Base-by-base conservation (phyloP, 2,797 vertebrate genomes). In the Catamblyrhynchus diadema region DNA sequence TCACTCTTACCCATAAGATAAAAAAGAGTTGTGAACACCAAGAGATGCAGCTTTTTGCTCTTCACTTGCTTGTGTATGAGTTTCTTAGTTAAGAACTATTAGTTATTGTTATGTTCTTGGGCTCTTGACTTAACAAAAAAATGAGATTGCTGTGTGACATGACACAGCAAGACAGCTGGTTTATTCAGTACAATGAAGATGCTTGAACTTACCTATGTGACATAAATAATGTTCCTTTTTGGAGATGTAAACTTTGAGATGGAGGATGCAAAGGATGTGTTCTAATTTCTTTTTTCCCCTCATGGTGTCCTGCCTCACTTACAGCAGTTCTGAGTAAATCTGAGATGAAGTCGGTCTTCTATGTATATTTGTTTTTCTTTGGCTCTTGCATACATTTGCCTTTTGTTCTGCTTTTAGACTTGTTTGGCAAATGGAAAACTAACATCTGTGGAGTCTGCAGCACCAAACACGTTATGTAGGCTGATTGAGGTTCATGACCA, bases 331-430 rank as follows among this genome's bases (percentile, higher is more conserved):
- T 70, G 56, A 81, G 81, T 77, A 93, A 90, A 92, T 73, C 67
- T 57, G 48, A 87, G 48, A n/a, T 85, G 37, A 77, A 93, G 67
- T 32, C 0, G 1, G 35, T 50, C 51, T 93, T 90, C 88, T 73
- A 56, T 87, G 67, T 79, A 24, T 60, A 86, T 92, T 79, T 67
- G 33, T 74, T 86, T 94, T 41, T 48, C 42, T 94, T 88, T 75
- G 59, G 28, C 54, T 92, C 56, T 95, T 88, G 74, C 70, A 81
- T 91, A 70, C 32, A 25, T 83, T 51, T 94, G 67, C 64, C 60
- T 95, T 86, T 93, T 90, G 86, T 92, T 92, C 88, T 84, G 56
- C 86, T 93, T 96, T 94, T 86, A 92, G 64, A 64, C 56, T 87
- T 30, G 1, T 81, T 85, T 92, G 81, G 77, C 74, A 82, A 41